Base-by-base conservation (phyloP, 2,888 invertebrate species). In the Ditula angustiorana region DNA sequence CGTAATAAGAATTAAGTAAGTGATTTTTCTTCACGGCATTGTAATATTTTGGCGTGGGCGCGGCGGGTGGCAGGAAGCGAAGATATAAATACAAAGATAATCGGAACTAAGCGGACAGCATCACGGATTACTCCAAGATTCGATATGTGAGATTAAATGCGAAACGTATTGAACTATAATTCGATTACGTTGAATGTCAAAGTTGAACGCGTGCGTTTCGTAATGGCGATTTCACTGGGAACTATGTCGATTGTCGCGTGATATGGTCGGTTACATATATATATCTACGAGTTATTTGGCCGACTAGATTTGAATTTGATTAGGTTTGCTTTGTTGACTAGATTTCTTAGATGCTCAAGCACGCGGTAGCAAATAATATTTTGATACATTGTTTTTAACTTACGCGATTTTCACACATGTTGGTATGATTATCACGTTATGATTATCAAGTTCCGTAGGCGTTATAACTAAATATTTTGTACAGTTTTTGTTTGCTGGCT, bases 161-260 rank as follows among this genome's bases (percentile, higher is more conserved):
- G 76, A 75, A 74, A 74, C 73, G 74, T 77, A 82, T 80, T 79
- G 75, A 78, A 79, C 72, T 73, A 72, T 86, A 79, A 87, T 83
- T 83, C 77, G 74, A 87, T 86, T 83, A 81, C 77, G 70, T 71
- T 73, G 75, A 82, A 86, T 79, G 81, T 77, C 78, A 86, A 72
- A 87, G 85, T 81, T 82, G 79, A 83, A 57, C 69, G 69, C 67
- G 71, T 75, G 53, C 23, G 66, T 68, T 55, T 69, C 65, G 68
- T 67, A 71, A 66, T 53, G 41, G 28, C 24, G 56, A 53, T 70
- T 67, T 63, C 61, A 46, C 41, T 30, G 21, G 13, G 23, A 61
- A 56, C 37, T 65, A 62, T 60, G 52, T 60, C 63, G 67, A 74
- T 75, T 73, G 71, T 76, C 62, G 70, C 69, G 69, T 70, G 70